Evolutionary conservation across 2,888 invertebrate genomes (phyloP), one percentile per base, ranked within the genome.

Genomic region (Apotomis turbidana): DNA sequence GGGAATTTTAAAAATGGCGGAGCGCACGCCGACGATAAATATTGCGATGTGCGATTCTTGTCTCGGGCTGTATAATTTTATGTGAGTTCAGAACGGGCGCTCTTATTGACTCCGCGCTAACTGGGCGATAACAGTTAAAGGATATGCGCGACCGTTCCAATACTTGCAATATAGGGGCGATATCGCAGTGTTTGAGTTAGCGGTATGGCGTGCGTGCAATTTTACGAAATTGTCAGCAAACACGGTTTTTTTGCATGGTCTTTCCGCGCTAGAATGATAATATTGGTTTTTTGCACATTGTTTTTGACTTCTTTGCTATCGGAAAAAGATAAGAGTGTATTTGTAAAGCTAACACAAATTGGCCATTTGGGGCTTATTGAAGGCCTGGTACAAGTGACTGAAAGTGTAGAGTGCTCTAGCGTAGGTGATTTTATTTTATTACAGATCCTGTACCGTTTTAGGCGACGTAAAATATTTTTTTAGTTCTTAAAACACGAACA

Each of bases 61-160:
- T 58, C 67, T 49, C 57, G 55, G 51, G 44, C 51, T 63, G 72
- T 72, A 68, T 72, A 72, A 68, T 72, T 72, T 72, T 68, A 72
- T 68, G 68, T 59, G 13, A n/a, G 68, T 38, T 13, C 46, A 52
- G 27, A 64, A 59, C 64, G 51, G 51, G 44, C 46, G 12, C 68
- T 54, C 59, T 68, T 72, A 72, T 72, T 72, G 72, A 72, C 62
- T 72, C 68, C 8, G 69, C 58, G 68, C 72, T 72, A 72, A 68
- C 72, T 68, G 72, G 12, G 5, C 68, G 36, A 72, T 72, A 72
- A 72, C 68, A 58, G 68, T 68, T 72, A 72, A 38, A 62, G 68
- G 59, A 70, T 59, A 70, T 63, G 63, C 63, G 60, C 13, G 15
- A 44, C 68, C 13, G 63, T 62, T 63, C 63, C 72, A 63, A 72